phyloP scores from a whole-genome alignment of 1,140 invertebrate genomes.

The Drosophila rhopaloa region DNA sequence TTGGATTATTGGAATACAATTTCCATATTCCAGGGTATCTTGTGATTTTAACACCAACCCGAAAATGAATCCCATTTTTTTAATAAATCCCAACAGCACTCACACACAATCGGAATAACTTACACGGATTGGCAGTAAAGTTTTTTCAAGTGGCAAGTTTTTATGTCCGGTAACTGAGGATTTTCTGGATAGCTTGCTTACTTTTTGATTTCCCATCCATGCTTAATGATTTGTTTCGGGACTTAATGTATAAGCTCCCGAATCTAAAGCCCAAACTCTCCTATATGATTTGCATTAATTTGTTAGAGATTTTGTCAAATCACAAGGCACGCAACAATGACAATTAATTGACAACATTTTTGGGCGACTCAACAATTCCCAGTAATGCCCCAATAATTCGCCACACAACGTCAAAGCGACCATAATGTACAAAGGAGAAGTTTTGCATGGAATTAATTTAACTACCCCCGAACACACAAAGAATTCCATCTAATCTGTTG shows the following conservation, averaged over 20 bases:
- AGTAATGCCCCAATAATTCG: slow-evolving; percentile 4
- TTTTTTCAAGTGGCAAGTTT: slow-evolving; percentile 64
- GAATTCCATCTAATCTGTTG: slow-evolving; percentile 59
- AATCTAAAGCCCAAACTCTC: slow-evolving; percentile 5
- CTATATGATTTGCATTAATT: slow-evolving; percentile 61
- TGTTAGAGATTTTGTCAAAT: slow-evolving; percentile 44
- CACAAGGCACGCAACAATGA: slow-evolving; percentile 63
- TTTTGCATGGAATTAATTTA: slow-evolving; percentile 78
- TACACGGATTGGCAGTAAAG: slow-evolving; percentile 41
- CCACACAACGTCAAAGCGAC: background rate
- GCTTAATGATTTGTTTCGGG: slow-evolving; percentile 13
- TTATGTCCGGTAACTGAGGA: slow-evolving; percentile 29
- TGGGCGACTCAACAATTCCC: slow-evolving; percentile 1
- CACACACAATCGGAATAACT: slow-evolving; percentile 24
- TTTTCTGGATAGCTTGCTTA: slow-evolving; percentile 45
- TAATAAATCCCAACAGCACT: slow-evolving; percentile 2
- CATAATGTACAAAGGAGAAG: slow-evolving; percentile 57
- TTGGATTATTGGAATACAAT: too few relatives aligned
- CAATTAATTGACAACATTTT: slow-evolving; percentile 79
- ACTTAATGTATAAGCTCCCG: slow-evolving; percentile 19
- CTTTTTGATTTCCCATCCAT: slow-evolving; percentile 43
- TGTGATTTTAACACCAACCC: too few relatives aligned
- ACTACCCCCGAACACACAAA: slow-evolving; percentile 30
- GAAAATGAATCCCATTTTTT: slow-evolving; percentile 4
- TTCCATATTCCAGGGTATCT: too few relatives aligned